Evolutionary conservation across 2,888 invertebrate species (phyloP), one percentile per base, ranked within the genome.

Genomic region (Nipponacmea schrenckii): DNA sequence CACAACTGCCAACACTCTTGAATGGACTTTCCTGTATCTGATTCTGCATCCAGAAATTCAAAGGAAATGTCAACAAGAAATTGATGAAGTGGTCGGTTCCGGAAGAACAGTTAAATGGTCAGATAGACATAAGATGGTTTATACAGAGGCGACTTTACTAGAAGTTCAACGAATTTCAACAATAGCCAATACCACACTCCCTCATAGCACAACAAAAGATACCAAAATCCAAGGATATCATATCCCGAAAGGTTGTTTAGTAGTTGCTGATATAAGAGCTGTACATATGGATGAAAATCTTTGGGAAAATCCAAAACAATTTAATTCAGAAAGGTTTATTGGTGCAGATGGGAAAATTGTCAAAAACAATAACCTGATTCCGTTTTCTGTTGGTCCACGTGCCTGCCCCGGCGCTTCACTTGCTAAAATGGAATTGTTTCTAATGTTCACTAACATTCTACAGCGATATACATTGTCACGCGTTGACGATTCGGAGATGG

Each of bases 331-430:
- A 50, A 64, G 70, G 20, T 70, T 48, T 44, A 27, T 70, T 15
- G 48, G 46, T 50, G 64, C 24, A 4, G 20, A 20, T 14, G 63
- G 68, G n/a, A 31, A 69, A 27, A 17, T 69, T 12, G 5, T 46
- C 45, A 45, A 68, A 45, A 50, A 24, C 7, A 75, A 77, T 17
- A 68, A 31, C 15, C 74, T 79, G 69, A 63, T 76, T 14, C 70
- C 75, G 14, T 81, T 74, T 67, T 76, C 80, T 10, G 39, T 74
- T 63, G 83, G 83, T 10, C 71, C 72, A 27, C 71, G 83, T 27
- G 64, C 70, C 24, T 83, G 83, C 62, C 63, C 77, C 12, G 83
- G 83, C 2, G 82, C 83, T 69, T 64, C 70, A n/a, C 67, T 84
- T 20, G 79, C 77, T 20, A 74, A 68, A 27, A 68, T 73, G 67